Evolutionary conservation across 2,888 invertebrate genomes (phyloP).

Genomic region (Tetranychus truncatus): DNA sequence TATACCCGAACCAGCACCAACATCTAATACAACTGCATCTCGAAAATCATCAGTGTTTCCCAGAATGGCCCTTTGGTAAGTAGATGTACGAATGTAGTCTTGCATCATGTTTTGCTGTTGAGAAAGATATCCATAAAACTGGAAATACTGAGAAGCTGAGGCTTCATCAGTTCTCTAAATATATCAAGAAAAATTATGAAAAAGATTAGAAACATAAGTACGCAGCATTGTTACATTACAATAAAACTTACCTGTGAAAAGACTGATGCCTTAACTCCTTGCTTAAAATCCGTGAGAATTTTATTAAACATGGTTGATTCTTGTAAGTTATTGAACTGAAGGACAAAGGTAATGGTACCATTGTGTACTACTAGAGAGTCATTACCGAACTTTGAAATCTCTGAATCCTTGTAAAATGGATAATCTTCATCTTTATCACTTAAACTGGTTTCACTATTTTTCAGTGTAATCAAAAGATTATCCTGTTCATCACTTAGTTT

Average conservation of each 20-base stretch:
- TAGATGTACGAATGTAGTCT: conserved; percentile 92
- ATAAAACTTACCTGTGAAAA: conserved; percentile 14
- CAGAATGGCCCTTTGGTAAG: conserved; percentile 89
- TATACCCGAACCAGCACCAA: conserved; percentile 96
- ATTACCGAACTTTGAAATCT: conserved; percentile 24
- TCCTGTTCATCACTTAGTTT: conserved; percentile 18
- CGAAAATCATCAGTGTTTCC: conserved; percentile 79
- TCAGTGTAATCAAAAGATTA: conserved; percentile 19
- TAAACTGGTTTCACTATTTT: neutral
- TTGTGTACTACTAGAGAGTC: conserved; percentile 24
- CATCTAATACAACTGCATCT: conserved; percentile 65
- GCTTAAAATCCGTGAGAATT: conserved; percentile 24
- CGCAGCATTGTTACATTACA: neutral
- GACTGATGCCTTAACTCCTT: conserved; percentile 18
- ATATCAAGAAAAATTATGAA: neutral
- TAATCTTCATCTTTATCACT: conserved; percentile 22
- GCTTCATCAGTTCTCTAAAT: conserved; percentile 82
- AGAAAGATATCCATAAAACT: conserved; percentile 95
- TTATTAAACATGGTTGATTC: conserved; percentile 19
- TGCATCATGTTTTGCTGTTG: conserved; percentile 99
- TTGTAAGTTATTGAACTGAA: conserved; percentile 21
- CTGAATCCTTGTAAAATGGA: conserved; percentile 25
- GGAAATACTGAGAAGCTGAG: conserved; percentile 79
- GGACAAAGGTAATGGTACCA: conserved; percentile 21
- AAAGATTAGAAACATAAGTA: neutral